Evolutionary conservation across 2,113 vertebrate genomes (phyloP).

Genomic region (Todiramphus chloris): DNA sequence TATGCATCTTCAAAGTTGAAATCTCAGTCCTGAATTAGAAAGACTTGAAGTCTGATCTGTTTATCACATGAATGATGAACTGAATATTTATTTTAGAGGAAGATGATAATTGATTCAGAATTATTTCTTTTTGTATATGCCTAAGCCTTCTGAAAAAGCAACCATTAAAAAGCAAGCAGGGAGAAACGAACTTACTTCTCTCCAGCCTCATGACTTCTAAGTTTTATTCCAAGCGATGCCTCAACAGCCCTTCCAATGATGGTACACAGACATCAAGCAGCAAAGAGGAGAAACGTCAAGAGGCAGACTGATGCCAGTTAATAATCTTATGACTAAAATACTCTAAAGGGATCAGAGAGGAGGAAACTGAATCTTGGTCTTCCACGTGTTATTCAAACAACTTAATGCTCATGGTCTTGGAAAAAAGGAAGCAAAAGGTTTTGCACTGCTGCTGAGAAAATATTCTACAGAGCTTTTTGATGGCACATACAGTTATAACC

Average conservation of each 20-base stretch:
- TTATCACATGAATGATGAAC: not conserved
- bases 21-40: not conserved
- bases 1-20: not conserved
- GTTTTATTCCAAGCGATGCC: not conserved
- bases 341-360: not conserved
- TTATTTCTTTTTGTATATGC: not conserved
- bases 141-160: not conserved
- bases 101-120: not conserved
- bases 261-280: not conserved
- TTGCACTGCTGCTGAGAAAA: not conserved
- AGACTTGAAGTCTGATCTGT: not conserved
- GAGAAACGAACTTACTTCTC: not conserved
- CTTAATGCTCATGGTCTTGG: accelerated
- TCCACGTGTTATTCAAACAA: not conserved
- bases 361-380: not conserved
- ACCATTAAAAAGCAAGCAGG: not conserved
- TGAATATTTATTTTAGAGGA: not conserved
- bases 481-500: not conserved
- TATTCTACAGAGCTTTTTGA: not conserved
- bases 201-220: not conserved
- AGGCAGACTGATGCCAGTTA: not conserved
- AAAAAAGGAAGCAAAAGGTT: not conserved
- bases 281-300: not conserved
- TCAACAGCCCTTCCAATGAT: not conserved
- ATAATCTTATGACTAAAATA: not conserved